Evolutionary conservation across 2,888 invertebrate species (phyloP).

Genomic region (Willowsia nigromaculata): DNA sequence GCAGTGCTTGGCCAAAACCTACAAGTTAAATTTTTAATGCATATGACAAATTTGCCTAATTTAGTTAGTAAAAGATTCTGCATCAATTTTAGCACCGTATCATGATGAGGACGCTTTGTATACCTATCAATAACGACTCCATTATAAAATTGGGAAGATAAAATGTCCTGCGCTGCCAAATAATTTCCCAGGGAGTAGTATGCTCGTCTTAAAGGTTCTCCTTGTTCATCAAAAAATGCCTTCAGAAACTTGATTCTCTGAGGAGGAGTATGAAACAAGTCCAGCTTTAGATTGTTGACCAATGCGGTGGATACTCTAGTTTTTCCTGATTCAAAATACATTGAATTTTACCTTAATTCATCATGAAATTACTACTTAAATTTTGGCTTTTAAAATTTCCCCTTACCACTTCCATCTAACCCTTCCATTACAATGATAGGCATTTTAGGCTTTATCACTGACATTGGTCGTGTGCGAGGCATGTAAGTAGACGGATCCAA

Average conservation of each 20-base stretch:
- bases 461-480: slow-evolving; percentile 69
- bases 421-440: slow-evolving; percentile 82
- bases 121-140: slow-evolving; percentile 82
- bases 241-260: slow-evolving; percentile 80
- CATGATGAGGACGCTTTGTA: too few species aligned
- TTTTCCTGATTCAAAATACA: slow-evolving; percentile 80
- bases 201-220: slow-evolving; percentile 80
- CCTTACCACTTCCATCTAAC: slow-evolving; percentile 82
- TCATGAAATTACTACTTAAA: too few species aligned
- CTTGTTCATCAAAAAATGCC: slow-evolving; percentile 80
- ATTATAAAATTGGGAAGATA: slow-evolving; percentile 78
- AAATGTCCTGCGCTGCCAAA: slow-evolving; percentile 81
- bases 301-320: slow-evolving; percentile 80
- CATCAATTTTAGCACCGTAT: too few species aligned
- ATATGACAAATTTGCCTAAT: too few species aligned
- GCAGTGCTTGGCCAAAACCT: slow-evolving; percentile 82
- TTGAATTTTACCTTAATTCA: too few species aligned
- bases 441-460: slow-evolving; percentile 79
- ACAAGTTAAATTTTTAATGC: neutral
- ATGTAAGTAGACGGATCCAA: slow-evolving; percentile 70
- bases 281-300: slow-evolving; percentile 80
- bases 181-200: slow-evolving; percentile 82
- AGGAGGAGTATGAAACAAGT: slow-evolving; percentile 80
- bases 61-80: too few species aligned
- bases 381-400: too few species aligned